These are phyloP conservation scores for Leptopilina myrica DNA, from an alignment of 2,888 invertebrate species.

Conservation along the genomic window DNA sequence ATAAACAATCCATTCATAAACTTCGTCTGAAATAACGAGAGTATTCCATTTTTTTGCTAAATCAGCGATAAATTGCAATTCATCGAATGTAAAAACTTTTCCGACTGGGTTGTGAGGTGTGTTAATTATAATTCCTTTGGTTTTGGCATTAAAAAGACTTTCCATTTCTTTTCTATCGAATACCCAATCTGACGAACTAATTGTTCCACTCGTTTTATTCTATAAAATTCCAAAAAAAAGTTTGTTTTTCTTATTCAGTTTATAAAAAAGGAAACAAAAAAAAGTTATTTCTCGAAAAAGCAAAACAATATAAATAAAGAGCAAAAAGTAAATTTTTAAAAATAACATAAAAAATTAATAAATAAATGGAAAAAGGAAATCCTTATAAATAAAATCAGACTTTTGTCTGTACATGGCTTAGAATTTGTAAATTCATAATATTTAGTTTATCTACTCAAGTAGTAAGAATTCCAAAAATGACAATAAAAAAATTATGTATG, in stretches of 20 bases:
- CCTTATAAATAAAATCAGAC: too few relatives aligned
- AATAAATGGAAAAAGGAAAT: too few relatives aligned
- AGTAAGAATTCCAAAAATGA: too few relatives aligned
- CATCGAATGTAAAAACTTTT: constrained; percentile 87
- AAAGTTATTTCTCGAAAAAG: too few relatives aligned
- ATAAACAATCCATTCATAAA: constrained; percentile 98
- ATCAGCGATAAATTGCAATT: constrained; percentile 87
- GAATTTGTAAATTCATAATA: too few relatives aligned
- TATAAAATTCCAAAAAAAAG: constrained; percentile 56
- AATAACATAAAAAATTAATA: too few relatives aligned
- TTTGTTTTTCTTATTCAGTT: not conserved
- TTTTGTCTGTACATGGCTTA: too few relatives aligned
- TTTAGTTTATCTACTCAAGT: too few relatives aligned
- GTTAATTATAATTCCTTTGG: constrained; percentile 97
- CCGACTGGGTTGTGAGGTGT: constrained; percentile 99
- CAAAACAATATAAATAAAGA: too few relatives aligned
- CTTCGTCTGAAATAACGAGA: constrained; percentile 96
- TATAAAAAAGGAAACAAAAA: constrained; percentile 6
- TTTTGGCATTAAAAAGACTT: constrained; percentile 88
- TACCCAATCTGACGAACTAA: constrained; percentile 91
- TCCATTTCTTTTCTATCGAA: constrained; percentile 90
- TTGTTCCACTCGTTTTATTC: constrained; percentile 77
- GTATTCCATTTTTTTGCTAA: constrained; percentile 95
- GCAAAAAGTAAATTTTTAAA: too few relatives aligned
- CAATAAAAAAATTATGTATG: too few relatives aligned